Conservation (phyloP, 2,888 invertebrate species). For the Cepaea hortensis region DNA sequence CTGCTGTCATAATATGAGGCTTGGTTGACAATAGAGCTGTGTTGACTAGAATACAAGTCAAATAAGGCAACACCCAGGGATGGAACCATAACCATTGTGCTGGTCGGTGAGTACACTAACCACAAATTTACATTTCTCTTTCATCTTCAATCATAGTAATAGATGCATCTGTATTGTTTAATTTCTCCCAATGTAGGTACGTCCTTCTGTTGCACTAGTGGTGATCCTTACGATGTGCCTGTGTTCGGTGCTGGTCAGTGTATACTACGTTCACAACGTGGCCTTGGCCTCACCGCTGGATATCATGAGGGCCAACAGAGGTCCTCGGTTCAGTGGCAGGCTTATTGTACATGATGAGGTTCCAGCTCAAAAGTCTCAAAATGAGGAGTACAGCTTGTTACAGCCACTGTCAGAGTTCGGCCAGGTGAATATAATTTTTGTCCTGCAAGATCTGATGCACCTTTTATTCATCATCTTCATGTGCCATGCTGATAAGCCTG, state of each 20-base stretch:
- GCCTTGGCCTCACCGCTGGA: slow-evolving; percentile 18
- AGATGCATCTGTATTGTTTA: too few relatives aligned
- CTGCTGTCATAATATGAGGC: too few relatives aligned
- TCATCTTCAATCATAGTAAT: too few relatives aligned
- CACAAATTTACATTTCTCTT: too few relatives aligned
- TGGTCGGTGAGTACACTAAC: too few relatives aligned
- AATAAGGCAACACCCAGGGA: too few relatives aligned
- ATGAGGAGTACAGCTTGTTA: not conserved
- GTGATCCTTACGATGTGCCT: slow-evolving; percentile 39
- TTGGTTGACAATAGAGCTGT: too few relatives aligned
- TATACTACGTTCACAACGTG: slow-evolving; percentile 42
- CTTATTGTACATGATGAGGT: slow-evolving; percentile 15
- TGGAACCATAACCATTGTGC: too few relatives aligned
- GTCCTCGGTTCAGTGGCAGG: slow-evolving; percentile 3
- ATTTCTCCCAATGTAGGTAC: slow-evolving; percentile 7
- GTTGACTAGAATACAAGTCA: too few relatives aligned
- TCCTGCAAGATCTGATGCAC: too few relatives aligned
- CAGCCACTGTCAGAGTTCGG: not conserved
- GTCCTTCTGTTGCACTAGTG: slow-evolving; percentile 36
- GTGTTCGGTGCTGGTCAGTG: slow-evolving; percentile 41
- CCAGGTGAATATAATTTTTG: not conserved
- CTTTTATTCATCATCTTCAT: too few relatives aligned
- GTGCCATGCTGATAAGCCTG: too few relatives aligned
- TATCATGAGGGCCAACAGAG: slow-evolving; percentile 39
- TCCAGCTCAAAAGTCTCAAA: not conserved